A percentile compares a stretch with the other conserved stretches of the same genome.
These are phyloP conservation scores for Danionella cerebrum DNA, from an alignment of 2,113 vertebrate species.

Conservation along the genomic window DNA sequence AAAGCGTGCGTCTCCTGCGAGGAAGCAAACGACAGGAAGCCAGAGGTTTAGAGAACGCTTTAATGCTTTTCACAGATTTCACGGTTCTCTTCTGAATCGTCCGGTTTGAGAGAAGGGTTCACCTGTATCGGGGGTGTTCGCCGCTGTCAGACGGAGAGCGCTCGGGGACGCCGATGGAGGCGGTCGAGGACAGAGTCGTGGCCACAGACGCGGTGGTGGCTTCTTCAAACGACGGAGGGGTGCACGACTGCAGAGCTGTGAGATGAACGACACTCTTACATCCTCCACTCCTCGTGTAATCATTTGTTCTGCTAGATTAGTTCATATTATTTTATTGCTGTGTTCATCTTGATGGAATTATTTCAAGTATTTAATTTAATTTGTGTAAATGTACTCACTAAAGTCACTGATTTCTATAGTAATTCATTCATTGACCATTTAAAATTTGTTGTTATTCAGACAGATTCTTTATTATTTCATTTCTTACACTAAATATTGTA, in stretches of 20 bases:
- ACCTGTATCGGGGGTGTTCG: slow-evolving; percentile 85
- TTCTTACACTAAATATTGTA: too few species aligned
- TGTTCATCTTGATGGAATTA: too few species aligned
- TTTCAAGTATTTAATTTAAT: too few species aligned
- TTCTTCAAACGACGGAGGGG: slow-evolving; percentile 95
- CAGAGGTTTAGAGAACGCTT: background rate
- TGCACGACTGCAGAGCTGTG: slow-evolving; percentile 80
- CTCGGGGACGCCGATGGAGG: slow-evolving; percentile 84
- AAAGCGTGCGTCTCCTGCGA: slow-evolving; percentile 76
- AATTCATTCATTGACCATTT: too few species aligned
- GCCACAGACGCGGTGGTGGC: slow-evolving; percentile 94
- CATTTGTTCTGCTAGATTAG: too few species aligned
- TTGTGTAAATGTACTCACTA: too few species aligned
- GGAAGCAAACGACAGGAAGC: slow-evolving; percentile 22
- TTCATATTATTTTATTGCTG: too few species aligned
- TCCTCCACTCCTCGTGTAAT: too few species aligned
- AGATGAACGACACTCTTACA: slow-evolving; percentile 45
- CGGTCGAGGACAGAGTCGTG: slow-evolving; percentile 89
- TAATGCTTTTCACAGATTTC: background rate
- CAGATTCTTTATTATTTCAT: too few species aligned
- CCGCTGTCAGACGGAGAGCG: slow-evolving; percentile 84
- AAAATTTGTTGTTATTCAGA: too few species aligned
- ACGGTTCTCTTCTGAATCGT: too few species aligned
- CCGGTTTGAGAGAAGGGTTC: background rate
- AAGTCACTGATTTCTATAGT: too few species aligned